These are phyloP conservation scores for Styela clava DNA, from an alignment of 23 tunicate genomes.

Conservation along the genomic window DNA sequence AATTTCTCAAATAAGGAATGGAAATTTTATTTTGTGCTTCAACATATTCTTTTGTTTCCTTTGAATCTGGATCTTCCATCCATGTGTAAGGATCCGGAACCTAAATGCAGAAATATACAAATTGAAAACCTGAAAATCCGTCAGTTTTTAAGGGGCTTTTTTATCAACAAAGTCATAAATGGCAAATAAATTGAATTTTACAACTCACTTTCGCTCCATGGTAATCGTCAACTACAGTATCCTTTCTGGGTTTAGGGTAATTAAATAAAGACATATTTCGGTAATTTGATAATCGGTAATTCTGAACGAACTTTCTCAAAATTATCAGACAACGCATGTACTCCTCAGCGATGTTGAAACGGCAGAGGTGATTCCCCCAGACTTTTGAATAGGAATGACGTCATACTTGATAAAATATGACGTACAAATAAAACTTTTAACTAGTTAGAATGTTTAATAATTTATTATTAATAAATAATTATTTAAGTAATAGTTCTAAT, in stretches of 20 bases:
- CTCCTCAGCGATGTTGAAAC: neutral
- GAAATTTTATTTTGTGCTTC: slow-evolving; percentile 76
- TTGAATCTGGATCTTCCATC: slow-evolving; percentile 96
- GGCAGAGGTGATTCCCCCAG: neutral
- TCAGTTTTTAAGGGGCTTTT: too few species aligned
- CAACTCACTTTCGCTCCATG: slow-evolving; percentile 69
- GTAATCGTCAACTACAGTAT: slow-evolving; percentile 43
- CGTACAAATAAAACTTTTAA: too few species aligned
- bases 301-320: neutral
- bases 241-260: slow-evolving; percentile 65
- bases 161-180: too few species aligned
- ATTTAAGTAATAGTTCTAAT: too few species aligned
- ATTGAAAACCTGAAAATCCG: too few species aligned
- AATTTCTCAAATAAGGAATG: slow-evolving; percentile 61
- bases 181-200: too few species aligned
- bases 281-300: neutral
- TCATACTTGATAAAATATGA: too few species aligned
- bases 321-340: neutral
- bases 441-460: too few species aligned
- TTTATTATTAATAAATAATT: too few species aligned
- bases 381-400: too few species aligned
- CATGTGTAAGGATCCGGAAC: slow-evolving; percentile 75
- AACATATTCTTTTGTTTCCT: slow-evolving; percentile 81
- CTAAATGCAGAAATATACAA: slow-evolving; percentile 7
- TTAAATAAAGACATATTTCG: slow-evolving; percentile 28